These are phyloP conservation scores for Emesis furor DNA, from an alignment of 2,888 invertebrate genomes.

Conservation along the genomic window DNA sequence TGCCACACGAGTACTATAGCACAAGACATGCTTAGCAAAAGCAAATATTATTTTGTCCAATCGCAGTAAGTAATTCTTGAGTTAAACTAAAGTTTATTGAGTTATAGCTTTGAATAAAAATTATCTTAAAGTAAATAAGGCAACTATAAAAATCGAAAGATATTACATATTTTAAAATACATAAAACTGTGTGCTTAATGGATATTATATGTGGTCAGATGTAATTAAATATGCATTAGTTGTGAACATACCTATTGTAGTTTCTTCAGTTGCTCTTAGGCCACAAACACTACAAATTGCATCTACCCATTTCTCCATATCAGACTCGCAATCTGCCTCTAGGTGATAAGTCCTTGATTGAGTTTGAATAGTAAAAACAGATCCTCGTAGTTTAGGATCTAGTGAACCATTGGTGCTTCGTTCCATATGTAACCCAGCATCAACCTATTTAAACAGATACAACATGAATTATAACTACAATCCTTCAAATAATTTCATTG, in stretches of 20 bases:
- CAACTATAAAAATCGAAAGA: too few relatives aligned
- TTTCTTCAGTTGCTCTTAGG: constrained; percentile 94
- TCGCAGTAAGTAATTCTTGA: too few relatives aligned
- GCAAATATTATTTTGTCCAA: too few relatives aligned
- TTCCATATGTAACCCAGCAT: constrained; percentile 97
- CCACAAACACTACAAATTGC: constrained; percentile 98
- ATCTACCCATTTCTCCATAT: constrained; percentile 99
- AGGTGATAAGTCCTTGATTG: constrained; percentile 97
- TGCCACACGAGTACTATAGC: too few relatives aligned
- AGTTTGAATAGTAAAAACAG: constrained; percentile 97
- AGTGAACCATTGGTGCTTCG: constrained; percentile 96
- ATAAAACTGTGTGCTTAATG: too few relatives aligned
- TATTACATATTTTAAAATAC: too few relatives aligned
- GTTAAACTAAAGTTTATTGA: too few relatives aligned
- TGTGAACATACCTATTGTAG: constrained; percentile 81
- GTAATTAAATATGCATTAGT: not conserved
- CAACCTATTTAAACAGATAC: constrained; percentile 91
- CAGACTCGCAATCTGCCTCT: constrained; percentile 97
- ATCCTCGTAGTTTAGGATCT: constrained; percentile 89
- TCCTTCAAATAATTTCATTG: too few relatives aligned
- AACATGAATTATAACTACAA: not conserved
- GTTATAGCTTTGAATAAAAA: too few relatives aligned
- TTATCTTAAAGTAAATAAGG: too few relatives aligned
- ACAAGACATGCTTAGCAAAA: too few relatives aligned
- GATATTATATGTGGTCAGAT: too few relatives aligned